Conservation (phyloP, 2,113 vertebrate species). For the Prinia subflava region DNA sequence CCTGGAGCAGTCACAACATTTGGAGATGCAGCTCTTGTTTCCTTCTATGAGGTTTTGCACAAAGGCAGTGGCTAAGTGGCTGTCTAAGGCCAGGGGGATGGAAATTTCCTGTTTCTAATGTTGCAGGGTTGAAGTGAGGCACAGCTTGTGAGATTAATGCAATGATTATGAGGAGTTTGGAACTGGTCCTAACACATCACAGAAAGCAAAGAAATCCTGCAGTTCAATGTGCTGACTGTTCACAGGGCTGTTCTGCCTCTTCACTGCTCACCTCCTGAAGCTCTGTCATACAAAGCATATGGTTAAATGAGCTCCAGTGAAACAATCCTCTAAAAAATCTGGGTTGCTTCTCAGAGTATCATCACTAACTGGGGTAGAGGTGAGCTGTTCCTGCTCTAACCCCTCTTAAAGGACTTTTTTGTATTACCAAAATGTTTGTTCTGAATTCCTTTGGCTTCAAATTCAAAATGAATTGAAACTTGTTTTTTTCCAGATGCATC, state of each 20-base stretch:
- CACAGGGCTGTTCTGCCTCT: background rate
- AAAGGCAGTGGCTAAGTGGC: background rate
- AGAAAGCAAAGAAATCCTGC: background rate
- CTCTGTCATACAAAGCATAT: background rate
- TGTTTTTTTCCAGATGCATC: background rate
- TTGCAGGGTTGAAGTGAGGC: background rate
- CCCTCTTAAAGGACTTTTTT: background rate
- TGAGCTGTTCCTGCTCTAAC: background rate
- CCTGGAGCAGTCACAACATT: background rate
- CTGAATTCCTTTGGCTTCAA: slow-evolving; percentile 8
- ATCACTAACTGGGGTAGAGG: background rate
- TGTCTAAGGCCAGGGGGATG: background rate
- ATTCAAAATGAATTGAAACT: background rate
- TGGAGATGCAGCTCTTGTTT: background rate
- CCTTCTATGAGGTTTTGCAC: background rate
- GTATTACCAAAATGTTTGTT: background rate
- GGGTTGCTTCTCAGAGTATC: background rate
- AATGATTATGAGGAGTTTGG: background rate
- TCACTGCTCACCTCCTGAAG: background rate
- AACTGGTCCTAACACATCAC: background rate
- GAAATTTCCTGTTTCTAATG: background rate
- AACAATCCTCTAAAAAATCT: background rate
- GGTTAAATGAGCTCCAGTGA: background rate
- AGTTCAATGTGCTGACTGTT: background rate
- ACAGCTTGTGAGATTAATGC: background rate